Percentiles rank a stretch among this genome's conserved stretches.
Conservation (phyloP, 2,888 invertebrate genomes). For the Lottia scabra region DNA sequence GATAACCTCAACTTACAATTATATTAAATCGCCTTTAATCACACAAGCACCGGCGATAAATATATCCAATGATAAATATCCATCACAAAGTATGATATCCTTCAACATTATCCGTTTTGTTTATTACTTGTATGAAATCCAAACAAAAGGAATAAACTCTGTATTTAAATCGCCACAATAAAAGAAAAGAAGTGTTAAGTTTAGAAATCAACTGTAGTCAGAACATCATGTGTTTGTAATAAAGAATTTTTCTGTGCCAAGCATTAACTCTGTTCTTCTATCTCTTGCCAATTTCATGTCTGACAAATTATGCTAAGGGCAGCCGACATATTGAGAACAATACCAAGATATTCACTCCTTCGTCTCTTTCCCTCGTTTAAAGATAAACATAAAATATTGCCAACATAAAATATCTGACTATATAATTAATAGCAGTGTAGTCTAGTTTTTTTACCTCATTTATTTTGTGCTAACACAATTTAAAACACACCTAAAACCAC, state of each 20-base stretch:
- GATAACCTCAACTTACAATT: too few species aligned
- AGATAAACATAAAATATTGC: constrained; percentile 6
- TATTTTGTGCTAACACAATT: too few species aligned
- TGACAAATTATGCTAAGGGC: constrained; percentile 4
- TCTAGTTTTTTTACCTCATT: too few species aligned
- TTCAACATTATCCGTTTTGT: too few species aligned
- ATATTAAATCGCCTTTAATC: too few species aligned
- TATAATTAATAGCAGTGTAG: neutral
- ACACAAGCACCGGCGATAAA: too few species aligned
- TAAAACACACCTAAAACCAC: too few species aligned
- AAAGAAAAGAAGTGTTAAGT: neutral
- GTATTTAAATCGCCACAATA: neutral
- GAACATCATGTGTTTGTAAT: neutral
- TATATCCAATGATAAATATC: too few species aligned
- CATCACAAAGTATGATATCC: too few species aligned
- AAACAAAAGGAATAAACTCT: neutral
- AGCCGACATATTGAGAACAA: neutral
- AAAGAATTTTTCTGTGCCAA: constrained; percentile 1
- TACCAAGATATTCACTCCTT: neutral
- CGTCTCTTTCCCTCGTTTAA: neutral
- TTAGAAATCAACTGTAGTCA: constrained; percentile 1
- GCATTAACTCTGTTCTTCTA: neutral
- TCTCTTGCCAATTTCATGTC: constrained; percentile 4
- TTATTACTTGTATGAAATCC: too few species aligned
- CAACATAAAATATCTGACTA: neutral